phyloP scores from a whole-genome alignment of 2,888 invertebrate species.

The Lochmaea crataegi region DNA sequence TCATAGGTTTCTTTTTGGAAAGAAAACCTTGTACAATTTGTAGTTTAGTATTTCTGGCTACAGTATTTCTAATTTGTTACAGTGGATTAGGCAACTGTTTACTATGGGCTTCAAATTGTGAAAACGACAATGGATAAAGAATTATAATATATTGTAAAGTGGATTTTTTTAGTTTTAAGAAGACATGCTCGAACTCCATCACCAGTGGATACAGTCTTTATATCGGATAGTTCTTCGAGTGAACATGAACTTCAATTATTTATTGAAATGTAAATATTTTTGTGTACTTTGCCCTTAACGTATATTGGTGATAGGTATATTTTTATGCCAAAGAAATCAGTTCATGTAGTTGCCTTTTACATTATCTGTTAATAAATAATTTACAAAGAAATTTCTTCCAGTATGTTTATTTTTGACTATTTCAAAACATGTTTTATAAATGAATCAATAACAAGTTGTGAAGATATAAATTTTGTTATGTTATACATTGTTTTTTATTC shows the following conservation, averaged over 20 bases:
- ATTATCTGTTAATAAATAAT: conserved; percentile 34
- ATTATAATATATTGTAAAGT: not conserved
- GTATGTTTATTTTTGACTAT: not conserved
- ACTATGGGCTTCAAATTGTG: conserved; percentile 88
- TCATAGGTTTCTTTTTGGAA: conserved; percentile 97
- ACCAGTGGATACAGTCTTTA: conserved; percentile 28
- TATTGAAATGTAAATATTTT: conserved; percentile 47
- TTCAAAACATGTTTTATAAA: not conserved
- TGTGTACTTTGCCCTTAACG: conserved; percentile 37
- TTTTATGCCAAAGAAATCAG: conserved; percentile 43
- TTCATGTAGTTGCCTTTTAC: conserved; percentile 39
- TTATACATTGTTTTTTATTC: not conserved
- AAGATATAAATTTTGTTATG: not conserved
- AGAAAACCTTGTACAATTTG: conserved; percentile 98
- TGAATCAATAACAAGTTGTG: not conserved
- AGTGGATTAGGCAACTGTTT: conserved; percentile 95
- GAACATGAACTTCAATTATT: conserved; percentile 34
- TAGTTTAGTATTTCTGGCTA: conserved; percentile 92
- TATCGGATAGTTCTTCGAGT: conserved; percentile 35
- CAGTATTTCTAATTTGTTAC: conserved; percentile 95
- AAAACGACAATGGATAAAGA: conserved; percentile 67
- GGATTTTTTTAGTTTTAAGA: conserved; percentile 38
- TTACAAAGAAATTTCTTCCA: conserved; percentile 1
- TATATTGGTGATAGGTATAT: conserved; percentile 35
- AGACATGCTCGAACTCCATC: conserved; percentile 33